These are phyloP conservation scores for Bradysia coprophila DNA, from an alignment of 1,140 invertebrate species.

Conservation along the genomic window DNA sequence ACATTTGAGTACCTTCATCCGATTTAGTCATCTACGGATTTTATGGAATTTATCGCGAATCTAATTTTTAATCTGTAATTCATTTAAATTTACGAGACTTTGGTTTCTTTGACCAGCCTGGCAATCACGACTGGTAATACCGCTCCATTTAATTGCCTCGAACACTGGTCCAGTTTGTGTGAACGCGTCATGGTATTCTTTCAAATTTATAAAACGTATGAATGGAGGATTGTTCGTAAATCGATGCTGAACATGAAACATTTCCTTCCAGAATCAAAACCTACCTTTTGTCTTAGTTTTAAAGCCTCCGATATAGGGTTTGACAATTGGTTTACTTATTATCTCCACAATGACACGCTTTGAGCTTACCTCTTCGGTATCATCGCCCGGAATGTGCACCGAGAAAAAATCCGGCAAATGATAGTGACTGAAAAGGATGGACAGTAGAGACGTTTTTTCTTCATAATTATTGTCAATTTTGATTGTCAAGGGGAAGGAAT, in stretches of 20 bases:
- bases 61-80: too few relatives aligned
- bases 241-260: too few relatives aligned
- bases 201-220: too few relatives aligned
- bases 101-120: too few relatives aligned
- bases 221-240: too few relatives aligned
- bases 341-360: constrained; percentile 31
- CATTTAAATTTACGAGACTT: too few relatives aligned
- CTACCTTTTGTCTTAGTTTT: too few relatives aligned
- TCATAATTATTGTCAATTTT: neutral
- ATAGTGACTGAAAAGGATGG: constrained; percentile 13
- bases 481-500: neutral
- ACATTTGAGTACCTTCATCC: too few relatives aligned
- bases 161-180: constrained; percentile 35
- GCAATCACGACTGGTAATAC: constrained; percentile 16
- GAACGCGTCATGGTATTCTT: constrained; percentile 34
- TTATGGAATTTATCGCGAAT: too few relatives aligned
- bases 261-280: too few relatives aligned
- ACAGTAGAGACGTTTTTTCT: neutral
- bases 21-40: too few relatives aligned
- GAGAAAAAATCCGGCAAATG: constrained; percentile 28
- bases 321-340: constrained; percentile 27
- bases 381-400: constrained; percentile 20
- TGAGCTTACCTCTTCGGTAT: constrained; percentile 16
- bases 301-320: constrained; percentile 39
- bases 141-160: constrained; percentile 12